These are phyloP conservation scores for Heliothis peltigera DNA, from an alignment of 2,888 invertebrate species.

Conservation along the genomic window DNA sequence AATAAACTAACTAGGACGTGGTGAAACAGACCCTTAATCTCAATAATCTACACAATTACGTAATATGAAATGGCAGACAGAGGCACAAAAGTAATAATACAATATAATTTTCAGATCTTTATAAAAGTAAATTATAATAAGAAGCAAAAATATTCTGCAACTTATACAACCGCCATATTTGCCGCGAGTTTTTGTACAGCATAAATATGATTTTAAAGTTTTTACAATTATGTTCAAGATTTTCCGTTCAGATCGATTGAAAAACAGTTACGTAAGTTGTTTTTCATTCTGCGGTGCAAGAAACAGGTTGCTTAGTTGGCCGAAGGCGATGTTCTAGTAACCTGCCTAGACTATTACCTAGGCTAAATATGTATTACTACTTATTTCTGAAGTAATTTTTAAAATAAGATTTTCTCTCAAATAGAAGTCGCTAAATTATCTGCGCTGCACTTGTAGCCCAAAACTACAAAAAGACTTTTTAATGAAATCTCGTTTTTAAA, in stretches of 20 bases:
- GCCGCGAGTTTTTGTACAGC: slow-evolving; percentile 21
- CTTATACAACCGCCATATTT: slow-evolving; percentile 9
- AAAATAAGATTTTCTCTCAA: too few relatives aligned
- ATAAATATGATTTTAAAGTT: slow-evolving; percentile 5
- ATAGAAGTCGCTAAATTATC: too few relatives aligned
- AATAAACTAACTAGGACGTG: too few relatives aligned
- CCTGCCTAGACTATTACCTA: background rate
- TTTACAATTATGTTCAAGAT: slow-evolving; percentile 16
- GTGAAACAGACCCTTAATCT: too few relatives aligned
- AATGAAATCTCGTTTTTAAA: too few relatives aligned
- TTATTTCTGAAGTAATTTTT: too few relatives aligned
- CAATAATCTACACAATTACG: too few relatives aligned
- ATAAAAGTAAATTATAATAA: too few relatives aligned
- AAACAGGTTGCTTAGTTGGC: slow-evolving; percentile 21
- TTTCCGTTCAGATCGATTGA: slow-evolving; percentile 14
- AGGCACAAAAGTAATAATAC: too few relatives aligned
- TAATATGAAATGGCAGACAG: too few relatives aligned
- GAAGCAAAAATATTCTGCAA: slow-evolving; percentile 15
- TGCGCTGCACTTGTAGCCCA: too few relatives aligned
- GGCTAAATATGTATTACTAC: background rate
- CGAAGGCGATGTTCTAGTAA: slow-evolving; percentile 9
- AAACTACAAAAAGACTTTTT: too few relatives aligned
- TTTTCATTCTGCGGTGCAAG: slow-evolving; percentile 11
- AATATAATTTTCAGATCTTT: slow-evolving; percentile 11
- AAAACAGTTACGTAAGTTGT: slow-evolving; percentile 21